A percentile compares a stretch with the other conserved stretches of the same genome.
Conservation (phyloP, 2,113 vertebrate genomes). For the Chrysemys picta region DNA sequence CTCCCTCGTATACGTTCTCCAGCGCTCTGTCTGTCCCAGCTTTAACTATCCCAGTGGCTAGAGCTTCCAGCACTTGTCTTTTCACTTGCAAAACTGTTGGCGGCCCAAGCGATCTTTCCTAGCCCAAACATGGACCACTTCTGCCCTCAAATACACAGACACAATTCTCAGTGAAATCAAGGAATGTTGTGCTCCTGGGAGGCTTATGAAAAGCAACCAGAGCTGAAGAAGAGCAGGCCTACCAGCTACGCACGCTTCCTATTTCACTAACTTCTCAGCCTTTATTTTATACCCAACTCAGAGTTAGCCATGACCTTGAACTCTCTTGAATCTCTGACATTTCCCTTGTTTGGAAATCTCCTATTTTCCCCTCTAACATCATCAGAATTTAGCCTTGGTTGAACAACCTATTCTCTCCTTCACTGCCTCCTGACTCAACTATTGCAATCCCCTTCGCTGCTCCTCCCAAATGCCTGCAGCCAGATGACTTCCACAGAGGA, state of each 20-base stretch:
- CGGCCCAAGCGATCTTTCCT: background rate
- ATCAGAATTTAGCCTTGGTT: background rate
- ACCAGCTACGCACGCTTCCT: background rate
- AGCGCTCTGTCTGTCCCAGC: background rate
- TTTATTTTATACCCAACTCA: background rate
- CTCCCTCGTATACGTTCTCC: background rate
- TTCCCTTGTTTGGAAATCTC: background rate
- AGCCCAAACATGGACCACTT: background rate
- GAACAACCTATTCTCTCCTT: background rate
- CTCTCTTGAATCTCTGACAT: background rate
- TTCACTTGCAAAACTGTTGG: background rate
- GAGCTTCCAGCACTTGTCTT: background rate
- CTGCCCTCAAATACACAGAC: background rate
- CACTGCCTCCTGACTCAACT: background rate
- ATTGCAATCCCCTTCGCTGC: background rate
- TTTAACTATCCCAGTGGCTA: background rate
- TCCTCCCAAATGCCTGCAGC: background rate
- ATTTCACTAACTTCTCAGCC: background rate
- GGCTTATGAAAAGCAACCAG: background rate
- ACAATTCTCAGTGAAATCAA: background rate
- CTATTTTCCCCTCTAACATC: background rate
- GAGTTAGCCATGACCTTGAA: background rate
- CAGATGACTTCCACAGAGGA: background rate
- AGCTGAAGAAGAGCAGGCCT: constrained; percentile 1
- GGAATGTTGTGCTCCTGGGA: background rate